Conservation (phyloP, 2,888 invertebrate species). For the Tubulanus polymorphus region DNA sequence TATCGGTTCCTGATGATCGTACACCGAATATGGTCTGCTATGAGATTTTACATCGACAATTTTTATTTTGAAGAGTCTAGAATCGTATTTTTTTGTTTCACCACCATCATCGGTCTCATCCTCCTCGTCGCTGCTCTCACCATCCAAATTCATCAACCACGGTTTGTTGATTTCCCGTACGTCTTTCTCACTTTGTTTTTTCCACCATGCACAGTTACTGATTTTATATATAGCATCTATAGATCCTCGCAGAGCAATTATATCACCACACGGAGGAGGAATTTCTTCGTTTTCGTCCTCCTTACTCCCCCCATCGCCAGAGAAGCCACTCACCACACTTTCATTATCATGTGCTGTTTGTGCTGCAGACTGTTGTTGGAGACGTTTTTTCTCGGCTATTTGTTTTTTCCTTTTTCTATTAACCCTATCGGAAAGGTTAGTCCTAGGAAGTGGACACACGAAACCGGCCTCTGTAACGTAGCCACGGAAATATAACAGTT, state of each 20-base stretch:
- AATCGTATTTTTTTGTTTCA: constrained; percentile 2
- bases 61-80: background rate
- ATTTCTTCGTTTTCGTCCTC: background rate
- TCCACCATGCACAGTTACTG: background rate
- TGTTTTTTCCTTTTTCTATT: background rate
- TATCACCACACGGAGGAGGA: background rate
- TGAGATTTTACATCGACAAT: constrained; percentile 1
- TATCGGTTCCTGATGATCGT: background rate
- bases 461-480: background rate
- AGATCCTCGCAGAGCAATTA: constrained; percentile 3
- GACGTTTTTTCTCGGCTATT: background rate
- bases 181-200: background rate
- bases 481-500: background rate
- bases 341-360: background rate
- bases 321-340: background rate
- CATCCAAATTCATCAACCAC: background rate
- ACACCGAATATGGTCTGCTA: background rate
- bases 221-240: background rate
- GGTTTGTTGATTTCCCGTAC: background rate
- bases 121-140: background rate
- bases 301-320: background rate
- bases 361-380: background rate
- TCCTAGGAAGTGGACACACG: background rate
- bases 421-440: background rate
- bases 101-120: background rate